These are phyloP conservation scores for Ciconia stormi DNA, from an alignment of 2,113 vertebrate species.

Conservation along the genomic window DNA sequence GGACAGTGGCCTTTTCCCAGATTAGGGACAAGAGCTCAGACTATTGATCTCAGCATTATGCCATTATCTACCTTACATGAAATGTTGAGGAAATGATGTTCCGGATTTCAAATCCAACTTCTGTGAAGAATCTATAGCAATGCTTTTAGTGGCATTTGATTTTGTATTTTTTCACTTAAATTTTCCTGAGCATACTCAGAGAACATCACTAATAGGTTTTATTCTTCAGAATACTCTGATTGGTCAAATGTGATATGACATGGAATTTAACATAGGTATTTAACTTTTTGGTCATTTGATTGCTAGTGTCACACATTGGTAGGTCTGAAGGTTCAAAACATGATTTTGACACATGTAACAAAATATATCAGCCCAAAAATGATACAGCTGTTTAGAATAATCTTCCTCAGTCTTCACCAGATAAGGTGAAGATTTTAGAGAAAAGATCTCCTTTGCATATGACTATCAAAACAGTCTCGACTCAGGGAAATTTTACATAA, in stretches of 20 bases:
- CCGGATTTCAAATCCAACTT: background rate
- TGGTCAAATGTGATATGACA: background rate
- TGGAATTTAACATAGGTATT: background rate
- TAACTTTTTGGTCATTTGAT: background rate
- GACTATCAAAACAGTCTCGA: background rate
- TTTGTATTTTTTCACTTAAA: background rate
- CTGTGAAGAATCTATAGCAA: background rate
- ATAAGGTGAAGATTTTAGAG: background rate
- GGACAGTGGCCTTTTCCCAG: background rate
- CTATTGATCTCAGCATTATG: background rate
- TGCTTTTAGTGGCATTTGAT: background rate
- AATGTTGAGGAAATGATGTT: background rate
- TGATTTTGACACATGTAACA: background rate
- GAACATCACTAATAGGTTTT: background rate
- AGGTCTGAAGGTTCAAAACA: background rate
- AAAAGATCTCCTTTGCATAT: background rate
- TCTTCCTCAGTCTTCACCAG: background rate
- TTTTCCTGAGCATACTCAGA: background rate
- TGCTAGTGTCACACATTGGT: background rate
- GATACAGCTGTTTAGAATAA: background rate
- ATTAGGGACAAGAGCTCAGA: background rate
- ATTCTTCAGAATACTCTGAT: background rate
- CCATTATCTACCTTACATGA: background rate
- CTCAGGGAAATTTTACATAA: background rate
- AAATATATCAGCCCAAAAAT: background rate